Evolutionary conservation across 2,113 vertebrate genomes (phyloP).

Genomic region (Myiagra hebetior): DNA sequence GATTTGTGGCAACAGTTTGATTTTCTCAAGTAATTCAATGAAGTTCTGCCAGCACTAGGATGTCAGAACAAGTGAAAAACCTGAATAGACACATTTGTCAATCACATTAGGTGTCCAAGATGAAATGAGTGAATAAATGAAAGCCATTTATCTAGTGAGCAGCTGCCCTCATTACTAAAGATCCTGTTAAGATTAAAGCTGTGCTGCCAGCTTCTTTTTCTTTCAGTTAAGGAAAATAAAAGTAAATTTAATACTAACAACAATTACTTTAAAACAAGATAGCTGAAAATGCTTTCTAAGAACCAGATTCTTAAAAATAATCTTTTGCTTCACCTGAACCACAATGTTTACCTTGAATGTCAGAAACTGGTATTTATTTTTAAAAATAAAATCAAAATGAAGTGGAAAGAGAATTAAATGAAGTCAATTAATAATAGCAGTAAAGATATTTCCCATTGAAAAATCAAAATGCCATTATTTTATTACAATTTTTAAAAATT

Average conservation of each 20-base stretch:
- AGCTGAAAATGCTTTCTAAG: neutral
- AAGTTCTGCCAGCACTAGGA: conserved; percentile 15
- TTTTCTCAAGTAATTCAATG: conserved; percentile 31
- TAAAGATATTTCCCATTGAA: neutral
- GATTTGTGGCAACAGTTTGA: conserved; percentile 32
- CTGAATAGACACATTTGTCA: conserved; percentile 39
- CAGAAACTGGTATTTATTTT: neutral
- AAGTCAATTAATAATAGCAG: neutral
- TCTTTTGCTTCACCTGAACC: neutral
- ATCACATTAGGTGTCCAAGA: conserved; percentile 31
- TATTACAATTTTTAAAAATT: neutral
- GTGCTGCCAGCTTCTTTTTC: neutral
- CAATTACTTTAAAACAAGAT: neutral
- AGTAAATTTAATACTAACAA: neutral
- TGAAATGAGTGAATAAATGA: conserved; percentile 42
- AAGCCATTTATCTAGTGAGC: conserved; percentile 21
- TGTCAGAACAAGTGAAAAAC: conserved; percentile 48
- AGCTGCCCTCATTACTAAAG: conserved; percentile 25
- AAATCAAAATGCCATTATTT: neutral
- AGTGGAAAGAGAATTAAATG: neutral
- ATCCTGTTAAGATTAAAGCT: neutral
- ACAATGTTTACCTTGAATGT: neutral
- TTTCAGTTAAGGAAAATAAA: neutral
- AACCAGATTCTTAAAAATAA: neutral
- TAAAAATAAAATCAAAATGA: neutral